Evolutionary conservation across 37 sponge, comb jelly and placozoan species (phyloP).

Genomic region (Agelas oroides): DNA sequence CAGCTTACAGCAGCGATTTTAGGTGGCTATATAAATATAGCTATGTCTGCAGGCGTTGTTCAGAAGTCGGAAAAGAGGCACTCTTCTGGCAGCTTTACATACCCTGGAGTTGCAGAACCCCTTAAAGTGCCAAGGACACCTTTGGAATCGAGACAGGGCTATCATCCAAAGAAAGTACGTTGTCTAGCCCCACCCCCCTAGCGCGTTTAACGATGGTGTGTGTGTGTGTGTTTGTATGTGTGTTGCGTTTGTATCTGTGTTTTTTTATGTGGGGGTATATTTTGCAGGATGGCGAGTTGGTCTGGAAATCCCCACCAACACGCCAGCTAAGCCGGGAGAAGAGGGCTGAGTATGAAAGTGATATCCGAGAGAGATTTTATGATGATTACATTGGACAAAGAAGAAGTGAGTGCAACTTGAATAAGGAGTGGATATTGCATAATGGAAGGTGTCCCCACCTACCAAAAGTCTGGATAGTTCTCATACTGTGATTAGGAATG

Average conservation of each 20-base stretch:
- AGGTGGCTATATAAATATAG: no score
- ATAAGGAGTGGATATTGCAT: background rate
- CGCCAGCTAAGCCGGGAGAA: conserved; percentile 58
- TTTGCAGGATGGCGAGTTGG: conserved; percentile 51
- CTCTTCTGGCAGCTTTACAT: background rate
- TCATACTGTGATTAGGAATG: no score
- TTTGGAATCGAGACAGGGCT: conserved; percentile 63
- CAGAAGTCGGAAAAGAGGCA: background rate
- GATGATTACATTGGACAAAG: conserved; percentile 77
- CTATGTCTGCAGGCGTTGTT: background rate
- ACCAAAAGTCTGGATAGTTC: no score
- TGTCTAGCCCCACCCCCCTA: background rate
- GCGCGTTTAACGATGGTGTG: background rate
- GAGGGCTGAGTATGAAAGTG: conserved; percentile 60
- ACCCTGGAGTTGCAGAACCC: conserved; percentile 14
- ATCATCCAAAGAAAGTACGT: conserved; percentile 61
- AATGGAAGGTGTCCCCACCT: no score
- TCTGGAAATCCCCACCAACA: conserved; percentile 68
- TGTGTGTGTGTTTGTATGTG: no score
- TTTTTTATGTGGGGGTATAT: no score
- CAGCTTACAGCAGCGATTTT: no score
- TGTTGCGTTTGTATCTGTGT: no score
- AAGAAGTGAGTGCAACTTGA: conserved; percentile 37
- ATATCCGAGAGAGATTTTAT: conserved; percentile 78
- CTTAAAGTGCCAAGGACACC: conserved; percentile 55